Base-by-base conservation (phyloP, 1,140 invertebrate genomes). In the Papilio dardanus region DNA sequence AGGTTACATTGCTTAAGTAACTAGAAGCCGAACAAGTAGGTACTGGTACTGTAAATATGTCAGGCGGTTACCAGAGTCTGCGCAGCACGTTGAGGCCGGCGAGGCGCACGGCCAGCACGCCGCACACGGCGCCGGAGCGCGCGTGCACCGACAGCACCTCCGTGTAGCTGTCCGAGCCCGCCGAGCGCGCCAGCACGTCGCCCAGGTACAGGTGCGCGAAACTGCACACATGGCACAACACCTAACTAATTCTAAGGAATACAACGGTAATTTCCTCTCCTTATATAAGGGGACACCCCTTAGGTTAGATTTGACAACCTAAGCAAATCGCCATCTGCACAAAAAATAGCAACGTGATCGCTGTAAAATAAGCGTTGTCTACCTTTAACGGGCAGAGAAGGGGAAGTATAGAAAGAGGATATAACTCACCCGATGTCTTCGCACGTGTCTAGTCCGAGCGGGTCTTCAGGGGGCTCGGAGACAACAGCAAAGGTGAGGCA, bases 391-490 rank as follows among this genome's bases (percentile, higher is more conserved):
- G n/a, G n/a, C n/a, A n/a, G n/a, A n/a, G n/a, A n/a, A n/a, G n/a
- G n/a, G n/a, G n/a, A n/a, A n/a, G n/a, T n/a, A 37, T 37, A 12
- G 35, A 37, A 1, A 37, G 35, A 37, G 10, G 0, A 37, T 8
- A 12, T 12, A 12, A 19, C 76, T 75, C 8, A 86, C 84, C 84
- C 84, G n/a, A 86, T 75, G 75, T 88, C 86, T 50, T 85, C 82
- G 54, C 86, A 88, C 19, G 54, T 77, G 24, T 82, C 78, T 19
- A 86, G n/a, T 0, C 85, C 83, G 0, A 88, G 79, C 1, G 85
- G 85, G 46, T 88, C 86, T 19, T 88, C 86, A 12, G 77, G 74
- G 5, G 86, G 86, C 54, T 88, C 86, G 46, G 85, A 86, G 80
- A 88, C 71, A 6, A 86, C 79, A 21, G 78, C 76, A 74, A 87